Evolutionary conservation across 2,113 vertebrate genomes (phyloP), one percentile per base, ranked within the genome.

Genomic region (Apeltes quadracus): DNA sequence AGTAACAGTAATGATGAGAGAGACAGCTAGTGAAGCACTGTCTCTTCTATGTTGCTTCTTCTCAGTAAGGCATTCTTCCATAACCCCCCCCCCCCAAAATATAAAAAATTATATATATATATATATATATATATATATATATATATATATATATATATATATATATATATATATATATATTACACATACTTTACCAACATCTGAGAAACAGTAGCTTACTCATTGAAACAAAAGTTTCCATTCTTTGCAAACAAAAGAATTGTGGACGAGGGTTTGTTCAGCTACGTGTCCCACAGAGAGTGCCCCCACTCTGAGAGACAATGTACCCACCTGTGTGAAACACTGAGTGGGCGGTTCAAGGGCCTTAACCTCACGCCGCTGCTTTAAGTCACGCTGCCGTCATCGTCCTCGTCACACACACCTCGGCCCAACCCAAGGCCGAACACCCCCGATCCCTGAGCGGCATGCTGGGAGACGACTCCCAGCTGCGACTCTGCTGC

Each of bases 381-480:
- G 69, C 20, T 74, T 82, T 91, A 94, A 66, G 92, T 91, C 71
- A 92, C 84, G 27, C 91, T 91, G 23, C 85, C 89, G 8, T 93
- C 92, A 4, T 88, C 84, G 2, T 92, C 90, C 7, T 93, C 91
- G 4, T 70, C 83, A 57, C 91, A 92, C 66, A 71, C 79, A 0
- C 64, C 39, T 23, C 79, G 89, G n/a, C 75, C 79, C 38, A 87
- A 22, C 14, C 84, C 90, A 0, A 90, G 20, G 58, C 88, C 88
- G 5, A 93, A 92, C 73, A 91, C 75, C 8, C 84, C 84, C 0
- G 91, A 81, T 0, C 87, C 84, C 55, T 87, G 89, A 62, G 79
- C 75, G 0, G 74, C 69, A 71, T 81, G 75, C 53, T 87, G 90
- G 27, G 87, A 71, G 70, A 81, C 72, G 3, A 75, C 82, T 14